These are phyloP conservation scores for Capra hircus DNA, from an alignment of 2,113 vertebrate species.

Conservation along the genomic window DNA sequence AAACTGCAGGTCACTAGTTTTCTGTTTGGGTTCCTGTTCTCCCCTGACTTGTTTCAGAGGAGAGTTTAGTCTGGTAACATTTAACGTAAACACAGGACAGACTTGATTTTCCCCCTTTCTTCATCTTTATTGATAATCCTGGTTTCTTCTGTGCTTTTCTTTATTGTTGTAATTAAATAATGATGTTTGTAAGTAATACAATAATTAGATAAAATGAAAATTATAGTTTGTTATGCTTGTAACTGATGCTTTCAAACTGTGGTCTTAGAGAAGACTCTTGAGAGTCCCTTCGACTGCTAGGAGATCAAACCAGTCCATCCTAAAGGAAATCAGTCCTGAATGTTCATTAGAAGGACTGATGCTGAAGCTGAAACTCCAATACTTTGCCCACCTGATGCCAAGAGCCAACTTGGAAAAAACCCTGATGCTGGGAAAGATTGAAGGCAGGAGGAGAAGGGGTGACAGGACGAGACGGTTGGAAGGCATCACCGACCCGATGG, in stretches of 20 bases:
- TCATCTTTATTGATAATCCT: no score
- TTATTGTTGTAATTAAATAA: no score
- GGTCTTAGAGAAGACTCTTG: neutral
- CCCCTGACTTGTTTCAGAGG: neutral
- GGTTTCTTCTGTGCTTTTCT: neutral
- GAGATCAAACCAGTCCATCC: neutral
- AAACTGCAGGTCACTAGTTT: no score
- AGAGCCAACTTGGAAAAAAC: neutral
- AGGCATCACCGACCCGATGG: fast-evolving
- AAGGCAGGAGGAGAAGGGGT: neutral
- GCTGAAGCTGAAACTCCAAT: neutral
- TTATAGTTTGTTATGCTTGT: no score
- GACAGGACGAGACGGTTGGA: neutral
- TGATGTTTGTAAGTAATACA: neutral
- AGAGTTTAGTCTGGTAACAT: no score
- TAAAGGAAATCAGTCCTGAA: neutral
- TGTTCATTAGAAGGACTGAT: neutral
- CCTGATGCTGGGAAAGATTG: neutral
- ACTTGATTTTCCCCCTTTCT: neutral
- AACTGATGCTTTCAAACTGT: neutral
- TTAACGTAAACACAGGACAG: neutral
- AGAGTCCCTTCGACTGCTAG: neutral
- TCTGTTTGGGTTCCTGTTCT: neutral
- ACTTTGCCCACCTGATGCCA: neutral
- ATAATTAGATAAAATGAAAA: neutral